Conservation (phyloP, 2,888 invertebrate genomes). For the Choristoneura rosaceana region DNA sequence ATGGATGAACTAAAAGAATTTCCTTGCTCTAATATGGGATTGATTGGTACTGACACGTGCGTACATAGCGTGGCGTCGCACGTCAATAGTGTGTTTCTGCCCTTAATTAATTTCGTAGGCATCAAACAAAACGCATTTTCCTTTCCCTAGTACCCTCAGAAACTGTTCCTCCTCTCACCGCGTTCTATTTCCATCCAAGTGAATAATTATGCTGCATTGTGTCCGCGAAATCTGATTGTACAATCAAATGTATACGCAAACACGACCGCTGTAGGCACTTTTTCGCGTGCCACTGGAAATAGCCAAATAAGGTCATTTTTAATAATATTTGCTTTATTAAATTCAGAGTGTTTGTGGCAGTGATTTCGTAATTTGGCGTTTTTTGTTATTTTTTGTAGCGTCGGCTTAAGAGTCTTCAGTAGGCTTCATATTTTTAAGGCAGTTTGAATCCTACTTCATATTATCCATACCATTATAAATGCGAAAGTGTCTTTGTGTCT, state of each 20-base stretch:
- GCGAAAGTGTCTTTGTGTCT: too few relatives aligned
- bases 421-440: not conserved
- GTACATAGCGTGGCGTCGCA: too few relatives aligned
- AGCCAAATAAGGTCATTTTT: not conserved
- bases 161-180: not conserved
- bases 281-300: constrained; percentile 11
- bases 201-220: constrained; percentile 43
- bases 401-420: not conserved
- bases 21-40: too few relatives aligned
- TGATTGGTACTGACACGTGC: too few relatives aligned
- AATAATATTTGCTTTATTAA: constrained; percentile 1
- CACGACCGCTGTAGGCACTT: not conserved
- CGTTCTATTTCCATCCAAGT: constrained; percentile 35
- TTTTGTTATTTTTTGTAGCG: not conserved
- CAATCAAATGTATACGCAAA: constrained; percentile 18
- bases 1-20: too few relatives aligned
- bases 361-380: constrained; percentile 10
- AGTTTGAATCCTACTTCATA: not conserved
- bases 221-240: constrained; percentile 32
- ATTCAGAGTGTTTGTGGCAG: not conserved
- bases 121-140: not conserved
- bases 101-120: not conserved
- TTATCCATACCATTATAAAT: too few relatives aligned
- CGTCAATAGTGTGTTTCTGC: not conserved
- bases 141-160: not conserved